Conservation (phyloP, 2,797 vertebrate genomes). For the Hapalemur alaotrensis region DNA sequence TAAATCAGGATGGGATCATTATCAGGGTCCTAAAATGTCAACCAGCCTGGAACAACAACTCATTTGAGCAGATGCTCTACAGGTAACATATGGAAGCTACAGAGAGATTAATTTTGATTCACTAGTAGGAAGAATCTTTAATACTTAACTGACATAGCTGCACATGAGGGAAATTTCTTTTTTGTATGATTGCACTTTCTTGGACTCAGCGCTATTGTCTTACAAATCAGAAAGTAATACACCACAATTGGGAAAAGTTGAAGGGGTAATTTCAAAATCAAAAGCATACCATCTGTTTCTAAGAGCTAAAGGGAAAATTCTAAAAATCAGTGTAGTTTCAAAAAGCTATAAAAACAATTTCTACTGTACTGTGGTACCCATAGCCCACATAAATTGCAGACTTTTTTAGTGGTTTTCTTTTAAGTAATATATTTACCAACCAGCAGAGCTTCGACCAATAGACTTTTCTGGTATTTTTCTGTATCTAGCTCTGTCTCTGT, state of each 20-base stretch:
- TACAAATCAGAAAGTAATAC: conserved; percentile 53
- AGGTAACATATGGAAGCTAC: background rate
- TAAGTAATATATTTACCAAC: background rate
- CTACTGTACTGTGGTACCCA: background rate
- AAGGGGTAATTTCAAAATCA: conserved; percentile 61
- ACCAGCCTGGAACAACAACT: background rate
- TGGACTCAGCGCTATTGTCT: conserved; percentile 41
- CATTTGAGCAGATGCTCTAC: background rate
- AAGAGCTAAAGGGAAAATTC: conserved; percentile 36
- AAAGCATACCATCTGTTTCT: conserved; percentile 53
- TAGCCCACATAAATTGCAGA: background rate
- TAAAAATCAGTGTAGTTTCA: conserved; percentile 19
- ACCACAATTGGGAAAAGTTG: background rate
- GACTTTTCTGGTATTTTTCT: background rate
- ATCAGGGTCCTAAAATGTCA: background rate
- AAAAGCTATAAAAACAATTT: conserved; percentile 44
- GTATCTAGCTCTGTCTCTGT: background rate
- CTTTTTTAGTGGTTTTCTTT: background rate
- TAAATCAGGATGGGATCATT: background rate
- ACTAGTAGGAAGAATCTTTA: background rate
- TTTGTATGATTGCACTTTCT: background rate
- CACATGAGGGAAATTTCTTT: background rate
- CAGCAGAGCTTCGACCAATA: background rate
- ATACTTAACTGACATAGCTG: background rate
- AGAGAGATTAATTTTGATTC: conserved; percentile 3